These are phyloP conservation scores for Apodemus agrarius DNA, from an alignment of 2,797 vertebrate species.

Conservation along the genomic window DNA sequence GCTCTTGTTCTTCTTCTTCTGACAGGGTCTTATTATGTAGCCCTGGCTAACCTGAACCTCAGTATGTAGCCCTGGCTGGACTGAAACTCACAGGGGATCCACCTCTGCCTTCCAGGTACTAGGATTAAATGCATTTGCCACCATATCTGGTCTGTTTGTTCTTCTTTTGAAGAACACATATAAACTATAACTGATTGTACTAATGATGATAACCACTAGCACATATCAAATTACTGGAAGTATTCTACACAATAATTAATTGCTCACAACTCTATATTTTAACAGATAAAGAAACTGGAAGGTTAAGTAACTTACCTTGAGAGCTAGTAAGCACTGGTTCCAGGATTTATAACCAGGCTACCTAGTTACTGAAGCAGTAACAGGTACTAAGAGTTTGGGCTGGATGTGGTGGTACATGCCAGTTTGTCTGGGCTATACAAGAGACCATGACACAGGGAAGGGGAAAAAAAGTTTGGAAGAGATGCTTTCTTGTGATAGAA, in stretches of 20 bases:
- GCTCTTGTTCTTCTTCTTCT: neutral
- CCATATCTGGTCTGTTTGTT: neutral
- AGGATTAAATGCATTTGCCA: no score
- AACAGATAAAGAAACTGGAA: constrained; percentile 41
- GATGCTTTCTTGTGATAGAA: neutral
- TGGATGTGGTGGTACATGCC: neutral
- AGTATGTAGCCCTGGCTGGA: neutral
- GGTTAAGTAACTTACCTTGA: constrained; percentile 7
- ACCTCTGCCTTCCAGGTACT: neutral
- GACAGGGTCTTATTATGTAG: neutral
- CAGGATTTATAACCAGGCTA: neutral
- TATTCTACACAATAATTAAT: constrained; percentile 15
- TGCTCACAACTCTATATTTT: constrained; percentile 22
- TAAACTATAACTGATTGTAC: constrained; percentile 2
- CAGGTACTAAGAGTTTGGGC: neutral
- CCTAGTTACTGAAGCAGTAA: neutral
- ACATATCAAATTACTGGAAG: constrained; percentile 27
- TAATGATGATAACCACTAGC: neutral
- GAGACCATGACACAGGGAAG: neutral
- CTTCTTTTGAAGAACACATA: constrained; percentile 22
- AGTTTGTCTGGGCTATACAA: neutral
- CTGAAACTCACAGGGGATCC: neutral
- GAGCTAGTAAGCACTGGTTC: neutral
- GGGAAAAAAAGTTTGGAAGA: neutral
- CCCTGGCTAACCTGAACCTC: neutral